Percentiles rank a stretch among this genome's conserved stretches.
phyloP scores from a whole-genome alignment of 2,888 invertebrate genomes.

The Stenchaetothrips biformis region DNA sequence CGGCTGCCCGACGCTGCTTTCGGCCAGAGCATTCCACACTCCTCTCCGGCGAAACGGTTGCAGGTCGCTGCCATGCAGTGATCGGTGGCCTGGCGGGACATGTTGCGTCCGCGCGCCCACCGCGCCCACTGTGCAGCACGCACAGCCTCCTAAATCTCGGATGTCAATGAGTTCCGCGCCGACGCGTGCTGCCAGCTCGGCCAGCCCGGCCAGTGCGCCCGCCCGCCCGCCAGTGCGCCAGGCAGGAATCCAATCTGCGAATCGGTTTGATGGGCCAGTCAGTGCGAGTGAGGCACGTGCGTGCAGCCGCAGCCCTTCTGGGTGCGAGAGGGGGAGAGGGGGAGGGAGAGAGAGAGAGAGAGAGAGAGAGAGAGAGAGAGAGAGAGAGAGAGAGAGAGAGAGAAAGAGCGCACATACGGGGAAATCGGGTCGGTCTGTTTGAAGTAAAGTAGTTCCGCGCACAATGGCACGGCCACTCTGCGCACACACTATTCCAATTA shows the following conservation, averaged over 20 bases:
- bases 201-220: neutral
- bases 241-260: neutral
- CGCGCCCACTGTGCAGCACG: neutral
- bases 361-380: neutral
- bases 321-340: neutral
- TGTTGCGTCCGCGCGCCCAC: neutral
- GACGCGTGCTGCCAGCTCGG: neutral
- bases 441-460: too few species aligned
- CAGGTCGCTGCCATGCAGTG: too few species aligned
- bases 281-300: neutral
- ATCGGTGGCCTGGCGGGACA: too few species aligned
- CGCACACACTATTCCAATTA: too few species aligned
- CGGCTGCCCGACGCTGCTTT: neutral
- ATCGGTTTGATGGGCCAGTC: conserved; percentile 1
- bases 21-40: too few species aligned
- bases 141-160: neutral
- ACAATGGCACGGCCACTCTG: too few species aligned
- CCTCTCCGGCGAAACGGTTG: too few species aligned
- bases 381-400: neutral
- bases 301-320: neutral
- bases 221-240: neutral
- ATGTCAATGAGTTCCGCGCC: neutral
- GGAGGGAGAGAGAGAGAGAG: neutral
- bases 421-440: too few species aligned
- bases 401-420: neutral